These are phyloP conservation scores for Fundulus diaphanus DNA, from an alignment of 2,797 vertebrate species.

Conservation along the genomic window DNA sequence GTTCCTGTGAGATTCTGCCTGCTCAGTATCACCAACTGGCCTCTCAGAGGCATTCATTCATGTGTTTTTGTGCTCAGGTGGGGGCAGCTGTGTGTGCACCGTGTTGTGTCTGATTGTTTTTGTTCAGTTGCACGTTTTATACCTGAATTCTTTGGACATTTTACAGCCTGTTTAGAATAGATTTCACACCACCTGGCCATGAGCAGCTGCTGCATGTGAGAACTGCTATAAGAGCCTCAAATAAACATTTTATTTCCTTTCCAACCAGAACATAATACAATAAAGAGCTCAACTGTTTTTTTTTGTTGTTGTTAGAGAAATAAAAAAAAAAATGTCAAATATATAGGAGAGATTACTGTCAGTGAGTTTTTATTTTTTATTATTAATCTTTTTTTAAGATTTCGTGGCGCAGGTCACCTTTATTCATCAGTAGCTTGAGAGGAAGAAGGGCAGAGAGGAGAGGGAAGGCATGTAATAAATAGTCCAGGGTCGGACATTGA, in stretches of 20 bases:
- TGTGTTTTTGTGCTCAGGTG: slow-evolving; percentile 6
- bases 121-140: slow-evolving; percentile 10
- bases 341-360: neutral
- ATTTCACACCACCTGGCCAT: slow-evolving; percentile 3
- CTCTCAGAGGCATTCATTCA: neutral
- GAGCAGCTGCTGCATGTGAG: slow-evolving; percentile 1
- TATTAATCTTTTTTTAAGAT: neutral
- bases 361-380: neutral
- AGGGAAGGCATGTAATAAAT: neutral
- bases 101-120: neutral
- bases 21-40: neutral
- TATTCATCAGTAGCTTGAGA: neutral
- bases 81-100: neutral
- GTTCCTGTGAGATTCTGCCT: neutral
- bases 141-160: slow-evolving; percentile 2
- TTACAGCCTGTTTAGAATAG: slow-evolving; percentile 9
- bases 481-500: neutral
- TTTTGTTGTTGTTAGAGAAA: neutral
- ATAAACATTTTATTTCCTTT: neutral
- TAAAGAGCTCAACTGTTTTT: neutral
- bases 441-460: neutral
- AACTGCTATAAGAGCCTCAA: neutral
- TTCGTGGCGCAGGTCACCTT: neutral
- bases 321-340: too few relatives aligned
- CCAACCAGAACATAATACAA: neutral